Conservation (phyloP, 2,113 vertebrate genomes). For the Suricata suricatta region DNA sequence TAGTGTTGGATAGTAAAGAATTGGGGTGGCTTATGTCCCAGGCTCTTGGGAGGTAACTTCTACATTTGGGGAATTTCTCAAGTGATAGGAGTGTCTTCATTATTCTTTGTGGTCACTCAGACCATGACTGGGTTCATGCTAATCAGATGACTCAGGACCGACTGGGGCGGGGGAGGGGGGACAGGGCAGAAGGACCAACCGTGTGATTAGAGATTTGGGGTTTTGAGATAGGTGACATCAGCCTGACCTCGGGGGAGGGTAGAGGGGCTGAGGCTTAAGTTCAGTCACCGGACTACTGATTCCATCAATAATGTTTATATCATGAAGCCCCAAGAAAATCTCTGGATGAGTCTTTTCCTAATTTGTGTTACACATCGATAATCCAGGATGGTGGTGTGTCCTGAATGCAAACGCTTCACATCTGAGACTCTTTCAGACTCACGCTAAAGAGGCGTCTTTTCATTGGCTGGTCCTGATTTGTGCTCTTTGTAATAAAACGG, state of each 20-base stretch:
- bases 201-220: neutral
- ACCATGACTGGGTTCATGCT: neutral
- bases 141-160: constrained; percentile 5
- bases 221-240: neutral
- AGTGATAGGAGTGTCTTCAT: neutral
- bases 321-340: neutral
- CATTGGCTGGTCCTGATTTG: neutral
- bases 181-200: neutral
- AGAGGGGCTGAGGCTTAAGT: neutral
- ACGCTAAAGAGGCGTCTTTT: neutral
- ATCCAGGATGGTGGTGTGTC: neutral
- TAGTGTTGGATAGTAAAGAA: neutral
- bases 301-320: neutral
- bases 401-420: neutral
- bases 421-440: neutral
- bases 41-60: neutral
- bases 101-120: neutral
- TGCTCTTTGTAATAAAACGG: neutral
- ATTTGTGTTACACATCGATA: fast-evolving
- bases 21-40: neutral
- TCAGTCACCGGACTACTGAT: neutral
- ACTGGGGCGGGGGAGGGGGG: neutral
- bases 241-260: neutral
- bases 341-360: neutral
- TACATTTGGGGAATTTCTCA: neutral